Conservation (phyloP, 2,797 vertebrate genomes). For the Salmo trutta region DNA sequence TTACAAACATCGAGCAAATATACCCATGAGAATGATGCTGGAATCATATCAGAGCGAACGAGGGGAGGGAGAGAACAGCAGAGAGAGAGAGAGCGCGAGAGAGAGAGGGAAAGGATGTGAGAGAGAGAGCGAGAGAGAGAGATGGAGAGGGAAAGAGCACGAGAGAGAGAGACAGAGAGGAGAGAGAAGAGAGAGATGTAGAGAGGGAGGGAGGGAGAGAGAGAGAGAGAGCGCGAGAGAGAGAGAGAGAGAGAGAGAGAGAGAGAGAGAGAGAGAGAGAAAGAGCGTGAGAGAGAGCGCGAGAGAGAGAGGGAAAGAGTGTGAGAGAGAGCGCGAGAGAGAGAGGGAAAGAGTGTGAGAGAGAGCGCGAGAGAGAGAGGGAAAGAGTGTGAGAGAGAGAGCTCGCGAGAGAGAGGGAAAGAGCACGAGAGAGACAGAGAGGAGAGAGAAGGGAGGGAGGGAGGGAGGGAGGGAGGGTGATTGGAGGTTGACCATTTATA, state of each 20-base stretch:
- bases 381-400: not conserved
- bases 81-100: not conserved
- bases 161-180: not conserved
- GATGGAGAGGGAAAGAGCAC: not conserved
- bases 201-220: not conserved
- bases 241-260: too few species aligned
- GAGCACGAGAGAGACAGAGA: not conserved
- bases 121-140: too few species aligned
- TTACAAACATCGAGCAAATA: conserved; percentile 7
- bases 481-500: not conserved
- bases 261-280: too few species aligned
- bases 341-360: not conserved
- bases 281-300: not conserved
- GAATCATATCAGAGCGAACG: not conserved
- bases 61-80: not conserved
- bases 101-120: not conserved
- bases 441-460: not conserved
- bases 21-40: not conserved
- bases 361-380: not conserved
- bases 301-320: not conserved
- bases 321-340: not conserved
- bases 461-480: not conserved
- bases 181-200: not conserved
- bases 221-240: too few species aligned
- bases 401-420: not conserved